These are phyloP conservation scores for Cacatua alba DNA, from an alignment of 2,113 vertebrate genomes.

Conservation along the genomic window DNA sequence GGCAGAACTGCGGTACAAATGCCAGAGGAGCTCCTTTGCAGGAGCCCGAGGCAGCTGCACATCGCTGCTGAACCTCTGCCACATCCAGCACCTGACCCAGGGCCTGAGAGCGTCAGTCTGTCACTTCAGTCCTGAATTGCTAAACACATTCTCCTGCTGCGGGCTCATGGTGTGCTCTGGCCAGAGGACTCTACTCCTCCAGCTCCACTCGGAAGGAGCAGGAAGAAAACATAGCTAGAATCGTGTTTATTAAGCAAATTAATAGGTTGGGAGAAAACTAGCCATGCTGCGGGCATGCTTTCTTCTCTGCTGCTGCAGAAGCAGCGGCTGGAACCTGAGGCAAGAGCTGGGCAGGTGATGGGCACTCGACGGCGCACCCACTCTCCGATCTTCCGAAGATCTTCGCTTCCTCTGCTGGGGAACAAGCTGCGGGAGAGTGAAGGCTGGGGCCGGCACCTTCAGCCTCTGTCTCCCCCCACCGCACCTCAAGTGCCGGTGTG, in stretches of 20 bases:
- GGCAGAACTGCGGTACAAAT: background rate
- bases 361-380: accelerated
- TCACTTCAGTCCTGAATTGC: background rate
- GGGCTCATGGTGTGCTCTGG: background rate
- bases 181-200: slow-evolving; percentile 1
- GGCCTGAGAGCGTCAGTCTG: background rate
- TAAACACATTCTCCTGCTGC: background rate
- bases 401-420: background rate
- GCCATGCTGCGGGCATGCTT: background rate
- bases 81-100: slow-evolving; percentile 1
- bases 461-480: background rate
- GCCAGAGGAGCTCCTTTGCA: background rate
- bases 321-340: background rate
- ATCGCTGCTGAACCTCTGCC: background rate
- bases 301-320: background rate
- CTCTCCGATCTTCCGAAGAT: accelerated
- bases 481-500: accelerated
- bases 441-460: background rate
- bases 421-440: background rate
- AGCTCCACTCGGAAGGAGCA: background rate
- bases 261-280: background rate
- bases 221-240: slow-evolving; percentile 7
- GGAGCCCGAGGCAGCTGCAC: slow-evolving; percentile 13
- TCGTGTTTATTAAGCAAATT: slow-evolving; percentile 33
- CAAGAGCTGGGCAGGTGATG: background rate